Percentiles rank a stretch among this genome's conserved stretches.
These are phyloP conservation scores for Neolamprologus ventralis DNA, from an alignment of 2,113 vertebrate genomes.

Conservation along the genomic window DNA sequence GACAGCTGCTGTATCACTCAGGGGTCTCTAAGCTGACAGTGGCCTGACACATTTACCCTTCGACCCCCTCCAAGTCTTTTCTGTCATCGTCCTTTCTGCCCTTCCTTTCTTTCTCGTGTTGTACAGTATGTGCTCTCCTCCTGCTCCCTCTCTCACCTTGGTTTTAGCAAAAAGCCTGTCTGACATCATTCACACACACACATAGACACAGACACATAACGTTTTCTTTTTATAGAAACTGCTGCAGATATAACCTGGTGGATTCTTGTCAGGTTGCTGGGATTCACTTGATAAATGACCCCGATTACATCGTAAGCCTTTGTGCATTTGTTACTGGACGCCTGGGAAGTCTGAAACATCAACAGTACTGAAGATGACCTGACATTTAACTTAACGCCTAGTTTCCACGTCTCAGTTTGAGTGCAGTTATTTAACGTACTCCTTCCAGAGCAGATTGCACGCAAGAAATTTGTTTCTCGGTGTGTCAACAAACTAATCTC, in stretches of 20 bases:
- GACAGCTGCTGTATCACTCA: slow-evolving; percentile 45
- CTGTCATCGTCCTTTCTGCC: slow-evolving; percentile 2
- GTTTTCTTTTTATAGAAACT: background rate
- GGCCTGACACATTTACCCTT: slow-evolving; percentile 17
- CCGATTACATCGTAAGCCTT: background rate
- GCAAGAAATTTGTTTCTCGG: background rate
- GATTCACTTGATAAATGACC: background rate
- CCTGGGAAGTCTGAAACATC: background rate
- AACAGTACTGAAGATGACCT: background rate
- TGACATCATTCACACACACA: background rate
- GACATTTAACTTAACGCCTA: background rate
- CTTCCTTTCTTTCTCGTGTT: background rate
- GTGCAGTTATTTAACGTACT: background rate
- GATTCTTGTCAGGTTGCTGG: background rate
- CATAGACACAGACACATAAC: accelerated
- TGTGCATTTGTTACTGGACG: background rate
- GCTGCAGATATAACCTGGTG: background rate
- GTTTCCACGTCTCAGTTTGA: background rate
- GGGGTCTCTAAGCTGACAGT: slow-evolving; percentile 29
- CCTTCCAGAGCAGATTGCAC: background rate
- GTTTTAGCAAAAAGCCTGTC: background rate
- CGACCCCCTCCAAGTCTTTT: slow-evolving; percentile 3
- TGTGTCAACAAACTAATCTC: background rate
- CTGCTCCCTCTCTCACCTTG: background rate
- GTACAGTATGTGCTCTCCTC: background rate